phyloP scores from a whole-genome alignment of 2,888 invertebrate genomes.

The Drosophila austrosaltans region DNA sequence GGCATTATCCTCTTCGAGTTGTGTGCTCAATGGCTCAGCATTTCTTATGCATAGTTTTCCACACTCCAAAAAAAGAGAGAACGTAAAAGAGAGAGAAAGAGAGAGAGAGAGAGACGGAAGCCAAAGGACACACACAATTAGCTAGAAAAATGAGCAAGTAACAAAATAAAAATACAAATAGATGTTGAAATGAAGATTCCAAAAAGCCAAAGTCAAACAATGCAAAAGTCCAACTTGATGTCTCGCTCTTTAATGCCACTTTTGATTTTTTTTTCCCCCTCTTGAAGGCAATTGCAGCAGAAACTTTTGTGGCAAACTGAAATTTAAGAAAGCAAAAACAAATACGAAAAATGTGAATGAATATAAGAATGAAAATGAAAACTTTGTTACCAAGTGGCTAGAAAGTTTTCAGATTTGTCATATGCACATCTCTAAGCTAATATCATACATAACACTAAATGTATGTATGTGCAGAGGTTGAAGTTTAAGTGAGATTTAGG shows the following conservation, averaged over 20 bases:
- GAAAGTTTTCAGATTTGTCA: constrained; percentile 73
- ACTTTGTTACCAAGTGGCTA: constrained; percentile 39
- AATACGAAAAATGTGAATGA: constrained; percentile 43
- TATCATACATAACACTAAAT: constrained; percentile 43
- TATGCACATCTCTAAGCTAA: constrained; percentile 67
- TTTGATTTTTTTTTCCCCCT: constrained; percentile 8
- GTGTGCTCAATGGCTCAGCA: constrained; percentile 67
- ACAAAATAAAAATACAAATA: constrained; percentile 30
- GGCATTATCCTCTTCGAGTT: constrained; percentile 44
- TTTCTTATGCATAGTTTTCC: constrained; percentile 51
- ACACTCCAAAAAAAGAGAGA: constrained; percentile 8
- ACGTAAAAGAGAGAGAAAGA: not conserved
- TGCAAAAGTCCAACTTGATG: constrained; percentile 41
- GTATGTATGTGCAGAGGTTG: constrained; percentile 24
- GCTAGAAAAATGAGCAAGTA: constrained; percentile 66
- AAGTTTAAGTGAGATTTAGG: constrained; percentile 40
- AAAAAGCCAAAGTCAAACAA: constrained; percentile 66
- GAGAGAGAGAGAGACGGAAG: constrained; percentile 18
- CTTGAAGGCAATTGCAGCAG: constrained; percentile 14
- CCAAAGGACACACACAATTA: constrained; percentile 64
- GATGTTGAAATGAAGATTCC: constrained; percentile 29
- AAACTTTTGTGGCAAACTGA: constrained; percentile 53
- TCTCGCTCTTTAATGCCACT: constrained; percentile 18
- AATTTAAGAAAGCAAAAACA: constrained; percentile 36
- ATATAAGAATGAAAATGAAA: constrained; percentile 15